phyloP scores from a whole-genome alignment of 2,888 invertebrate species.

The Pantelozetes paolii region DNA sequence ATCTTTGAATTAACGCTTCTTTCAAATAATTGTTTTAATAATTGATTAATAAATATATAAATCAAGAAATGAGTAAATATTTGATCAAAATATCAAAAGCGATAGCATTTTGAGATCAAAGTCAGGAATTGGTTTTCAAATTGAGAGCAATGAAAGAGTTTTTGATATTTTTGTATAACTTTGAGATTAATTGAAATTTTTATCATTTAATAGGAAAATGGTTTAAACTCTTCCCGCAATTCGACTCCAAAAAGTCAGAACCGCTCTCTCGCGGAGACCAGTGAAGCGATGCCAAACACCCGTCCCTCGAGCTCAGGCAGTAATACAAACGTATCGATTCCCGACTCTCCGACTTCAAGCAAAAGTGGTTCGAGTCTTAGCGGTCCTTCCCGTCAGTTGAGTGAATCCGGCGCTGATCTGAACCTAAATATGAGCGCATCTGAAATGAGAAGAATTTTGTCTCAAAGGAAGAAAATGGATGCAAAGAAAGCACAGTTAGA shows the following conservation, averaged over 20 bases:
- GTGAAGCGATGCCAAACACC: background rate
- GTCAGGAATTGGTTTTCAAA: too few species aligned
- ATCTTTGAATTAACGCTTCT: too few species aligned
- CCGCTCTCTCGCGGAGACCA: background rate
- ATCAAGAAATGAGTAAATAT: too few species aligned
- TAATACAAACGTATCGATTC: conserved; percentile 49
- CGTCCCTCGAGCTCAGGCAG: conserved; percentile 46
- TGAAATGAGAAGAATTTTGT: conserved; percentile 78
- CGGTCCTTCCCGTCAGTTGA: conserved; percentile 33
- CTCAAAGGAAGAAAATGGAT: conserved; percentile 75
- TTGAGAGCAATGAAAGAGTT: too few species aligned
- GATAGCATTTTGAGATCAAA: too few species aligned
- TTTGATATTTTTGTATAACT: too few species aligned
- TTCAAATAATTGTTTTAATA: too few species aligned
- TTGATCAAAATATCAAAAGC: too few species aligned
- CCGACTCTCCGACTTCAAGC: conserved; percentile 47
- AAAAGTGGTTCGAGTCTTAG: conserved; percentile 43
- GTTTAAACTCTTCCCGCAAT: background rate
- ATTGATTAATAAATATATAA: too few species aligned
- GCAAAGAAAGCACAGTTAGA: conserved; percentile 85
- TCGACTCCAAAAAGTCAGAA: conserved; percentile 14
- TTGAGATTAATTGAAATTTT: too few species aligned
- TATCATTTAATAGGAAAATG: conserved; percentile 3
- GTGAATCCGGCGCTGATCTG: conserved; percentile 52
- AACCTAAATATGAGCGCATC: conserved; percentile 88